A percentile compares a stretch with the other conserved stretches of the same genome.
Conservation (phyloP, 2,113 vertebrate species). For the Platycercus adscitus region DNA sequence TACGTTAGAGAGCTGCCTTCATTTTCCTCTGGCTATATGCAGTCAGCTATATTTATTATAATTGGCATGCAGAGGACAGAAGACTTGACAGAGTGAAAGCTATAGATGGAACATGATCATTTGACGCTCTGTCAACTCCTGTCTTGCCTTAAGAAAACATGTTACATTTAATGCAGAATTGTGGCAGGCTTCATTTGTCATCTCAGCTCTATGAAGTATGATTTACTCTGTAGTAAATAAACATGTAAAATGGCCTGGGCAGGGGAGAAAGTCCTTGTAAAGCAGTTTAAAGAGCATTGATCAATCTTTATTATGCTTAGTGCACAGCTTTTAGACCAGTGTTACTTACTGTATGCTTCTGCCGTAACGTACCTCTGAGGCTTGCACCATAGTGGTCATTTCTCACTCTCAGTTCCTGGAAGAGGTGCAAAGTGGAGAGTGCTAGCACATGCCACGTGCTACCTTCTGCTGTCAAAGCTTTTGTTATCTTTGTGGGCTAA, state of each 20-base stretch:
- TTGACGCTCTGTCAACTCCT: slow-evolving; percentile 62
- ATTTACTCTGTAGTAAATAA: slow-evolving; percentile 34
- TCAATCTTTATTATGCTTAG: background rate
- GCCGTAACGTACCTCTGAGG: background rate
- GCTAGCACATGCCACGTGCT: background rate
- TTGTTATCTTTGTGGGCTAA: slow-evolving; percentile 11
- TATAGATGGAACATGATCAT: slow-evolving; percentile 46
- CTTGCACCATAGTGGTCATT: background rate
- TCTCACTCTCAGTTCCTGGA: background rate
- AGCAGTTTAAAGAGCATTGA: background rate
- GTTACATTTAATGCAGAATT: slow-evolving; percentile 26
- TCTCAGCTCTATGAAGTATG: background rate
- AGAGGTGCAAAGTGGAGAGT: slow-evolving; percentile 2
- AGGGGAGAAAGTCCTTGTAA: background rate
- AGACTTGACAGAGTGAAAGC: slow-evolving; percentile 58
- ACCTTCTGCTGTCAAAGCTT: background rate
- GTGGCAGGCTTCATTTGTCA: slow-evolving; percentile 50
- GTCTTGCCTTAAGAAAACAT: slow-evolving; percentile 44
- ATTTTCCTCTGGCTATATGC: background rate
- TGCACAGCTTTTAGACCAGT: background rate
- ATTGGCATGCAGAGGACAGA: slow-evolving; percentile 33
- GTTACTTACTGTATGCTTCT: background rate
- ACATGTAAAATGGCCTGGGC: background rate
- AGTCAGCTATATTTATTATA: slow-evolving; percentile 48
- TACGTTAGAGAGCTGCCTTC: background rate